Evolutionary conservation across 2,888 invertebrate genomes (phyloP), one percentile per base, ranked within the genome.

Genomic region (Anarsia innoxiella): DNA sequence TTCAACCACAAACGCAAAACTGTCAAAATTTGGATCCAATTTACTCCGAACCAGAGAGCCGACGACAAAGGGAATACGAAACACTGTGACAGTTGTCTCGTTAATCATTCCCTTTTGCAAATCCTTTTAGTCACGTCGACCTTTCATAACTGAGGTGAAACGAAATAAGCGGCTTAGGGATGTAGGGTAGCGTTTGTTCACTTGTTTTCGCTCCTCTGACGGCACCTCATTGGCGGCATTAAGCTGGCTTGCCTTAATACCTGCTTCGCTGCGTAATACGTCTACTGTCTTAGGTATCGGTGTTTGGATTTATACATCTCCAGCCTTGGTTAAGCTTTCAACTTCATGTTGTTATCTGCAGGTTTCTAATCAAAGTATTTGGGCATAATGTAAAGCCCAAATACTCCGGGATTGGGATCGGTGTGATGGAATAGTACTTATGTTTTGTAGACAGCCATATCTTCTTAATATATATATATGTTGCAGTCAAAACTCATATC

Each of bases 71-170:
- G 48, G 44, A 45, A 41, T 36, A 28, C 44, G 41, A 48, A 58
- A 49, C 50, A 49, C 33, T 31, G 37, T 45, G 56, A 53, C 60
- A 48, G 49, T 48, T 44, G 37, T 41, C 40, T 44, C 62, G 64
- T 68, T 68, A 63, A 63, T 70, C 59, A 67, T 62, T 57, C 62
- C 55, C 45, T 61, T 48, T 53, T 34, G 49, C 50, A 58, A 66
- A 66, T 64, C 66, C 69, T 56, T 60, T 62, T 51, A 58, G 57
- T 49, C 51, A 41, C 49, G n/a, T 39, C 46, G 48, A 59, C 60
- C 60, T 63, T 66, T 61, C 55, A 51, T 49, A 41, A 45, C 39
- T 41, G 12, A 12, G 51, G 45, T 51, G 44, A 46, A 55, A 50
- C 42, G 43, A 45, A 49, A 47, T 65, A 65, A 66, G 51, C 59